Conservation (phyloP, 2,888 invertebrate species). For the Leuctra nigra region DNA sequence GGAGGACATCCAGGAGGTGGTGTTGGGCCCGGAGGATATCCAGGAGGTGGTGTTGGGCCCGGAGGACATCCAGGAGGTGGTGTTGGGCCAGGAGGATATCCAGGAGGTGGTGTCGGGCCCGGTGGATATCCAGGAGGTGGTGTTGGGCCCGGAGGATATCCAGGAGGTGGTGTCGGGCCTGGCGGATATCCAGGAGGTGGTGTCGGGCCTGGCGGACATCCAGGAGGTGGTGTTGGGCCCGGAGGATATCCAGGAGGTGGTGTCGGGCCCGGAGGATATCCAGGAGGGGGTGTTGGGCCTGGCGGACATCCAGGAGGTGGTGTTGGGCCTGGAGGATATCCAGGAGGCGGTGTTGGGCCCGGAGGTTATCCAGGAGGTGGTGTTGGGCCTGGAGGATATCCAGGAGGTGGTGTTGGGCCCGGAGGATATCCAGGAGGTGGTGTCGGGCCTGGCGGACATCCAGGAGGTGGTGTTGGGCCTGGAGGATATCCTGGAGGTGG, state of each 20-base stretch:
- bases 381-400: neutral
- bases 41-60: conserved; percentile 13
- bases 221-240: conserved; percentile 19
- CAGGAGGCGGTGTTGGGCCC: conserved; percentile 19
- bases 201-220: conserved; percentile 19
- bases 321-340: conserved; percentile 21
- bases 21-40: conserved; percentile 17
- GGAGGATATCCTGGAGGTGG: conserved; percentile 18
- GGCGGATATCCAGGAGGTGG: neutral
- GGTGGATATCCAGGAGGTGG: conserved; percentile 17
- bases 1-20: conserved; percentile 2
- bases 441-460: neutral
- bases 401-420: conserved; percentile 8
- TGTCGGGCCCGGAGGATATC: neutral
- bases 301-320: conserved; percentile 1
- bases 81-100: conserved; percentile 12
- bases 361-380: conserved; percentile 24
- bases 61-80: conserved; percentile 20
- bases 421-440: neutral
- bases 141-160: conserved; percentile 3
- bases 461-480: conserved; percentile 16
- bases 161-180: conserved; percentile 7
- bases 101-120: conserved; percentile 8
- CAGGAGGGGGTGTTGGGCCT: conserved; percentile 4
- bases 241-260: conserved; percentile 23